These are phyloP conservation scores for Cynocephalus volans DNA, from an alignment of 2,113 vertebrate genomes.

Conservation along the genomic window DNA sequence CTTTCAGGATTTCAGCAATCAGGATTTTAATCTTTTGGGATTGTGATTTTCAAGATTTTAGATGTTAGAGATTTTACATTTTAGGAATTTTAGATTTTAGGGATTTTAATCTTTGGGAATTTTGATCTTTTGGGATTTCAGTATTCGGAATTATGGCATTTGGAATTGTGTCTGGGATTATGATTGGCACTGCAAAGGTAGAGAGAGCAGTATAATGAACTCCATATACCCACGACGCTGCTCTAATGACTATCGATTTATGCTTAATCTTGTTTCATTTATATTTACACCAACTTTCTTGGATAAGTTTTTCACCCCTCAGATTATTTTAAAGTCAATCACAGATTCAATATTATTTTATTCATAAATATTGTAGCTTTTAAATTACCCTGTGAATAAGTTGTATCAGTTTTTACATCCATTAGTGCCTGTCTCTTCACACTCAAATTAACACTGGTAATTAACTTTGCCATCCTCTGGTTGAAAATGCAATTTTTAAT, in stretches of 20 bases:
- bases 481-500: constrained; percentile 32
- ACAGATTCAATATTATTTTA: background rate
- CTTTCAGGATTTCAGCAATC: too few relatives aligned
- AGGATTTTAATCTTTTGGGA: too few relatives aligned
- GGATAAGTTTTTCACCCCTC: background rate
- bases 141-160: too few relatives aligned
- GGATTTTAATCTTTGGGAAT: too few relatives aligned
- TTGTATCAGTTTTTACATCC: background rate
- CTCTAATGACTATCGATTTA: background rate
- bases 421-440: background rate
- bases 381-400: background rate
- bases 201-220: background rate
- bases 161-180: too few relatives aligned
- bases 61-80: too few relatives aligned
- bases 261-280: background rate
- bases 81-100: too few relatives aligned
- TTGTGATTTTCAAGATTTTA: too few relatives aligned
- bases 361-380: constrained; percentile 19
- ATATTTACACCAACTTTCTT: background rate
- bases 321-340: constrained; percentile 33
- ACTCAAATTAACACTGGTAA: background rate
- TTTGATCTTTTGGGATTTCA: too few relatives aligned
- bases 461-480: background rate
- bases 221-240: background rate
- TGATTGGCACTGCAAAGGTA: background rate